Percentiles rank a stretch among this genome's conserved stretches.
These are phyloP conservation scores for Caenorhabditis remanei DNA, from an alignment of 1,140 invertebrate species.

Conservation along the genomic window DNA sequence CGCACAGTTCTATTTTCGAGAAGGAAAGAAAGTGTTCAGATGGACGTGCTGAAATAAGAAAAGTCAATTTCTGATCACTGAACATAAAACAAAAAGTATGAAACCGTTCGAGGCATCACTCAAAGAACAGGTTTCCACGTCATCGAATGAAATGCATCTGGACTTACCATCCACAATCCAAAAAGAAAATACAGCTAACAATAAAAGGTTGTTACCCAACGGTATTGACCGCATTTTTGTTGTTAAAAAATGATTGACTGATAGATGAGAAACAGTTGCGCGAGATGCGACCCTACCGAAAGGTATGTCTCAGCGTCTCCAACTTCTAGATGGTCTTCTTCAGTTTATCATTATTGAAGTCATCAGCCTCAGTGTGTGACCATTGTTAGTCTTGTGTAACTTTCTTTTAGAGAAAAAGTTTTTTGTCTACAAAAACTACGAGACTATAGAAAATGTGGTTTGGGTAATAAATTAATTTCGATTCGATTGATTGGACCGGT, in stretches of 20 bases:
- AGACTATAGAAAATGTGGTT: not conserved
- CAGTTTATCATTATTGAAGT: constrained; percentile 23
- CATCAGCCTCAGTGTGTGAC: constrained; percentile 18
- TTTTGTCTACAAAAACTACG: constrained; percentile 27
- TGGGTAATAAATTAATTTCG: not conserved
- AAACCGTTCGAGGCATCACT: not conserved
- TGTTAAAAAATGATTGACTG: constrained; percentile 50
- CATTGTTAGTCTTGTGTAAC: constrained; percentile 44
- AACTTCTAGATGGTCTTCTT: not conserved
- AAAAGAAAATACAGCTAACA: constrained; percentile 1
- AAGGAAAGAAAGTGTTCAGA: constrained; percentile 40
- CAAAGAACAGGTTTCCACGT: constrained; percentile 10
- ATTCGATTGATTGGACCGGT: too few relatives aligned
- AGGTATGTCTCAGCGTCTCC: constrained; percentile 20
- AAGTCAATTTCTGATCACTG: not conserved
- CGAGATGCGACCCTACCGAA: constrained; percentile 9
- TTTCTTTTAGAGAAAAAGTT: not conserved
- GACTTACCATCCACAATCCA: not conserved
- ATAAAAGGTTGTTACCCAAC: not conserved
- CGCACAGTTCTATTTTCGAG: constrained; percentile 51
- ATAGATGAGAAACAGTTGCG: constrained; percentile 18
- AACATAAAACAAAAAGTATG: too few relatives aligned
- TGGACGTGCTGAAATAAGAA: constrained; percentile 6
- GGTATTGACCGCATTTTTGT: constrained; percentile 48
- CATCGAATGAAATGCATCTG: not conserved